Conservation (phyloP, 2,797 vertebrate genomes). For the Hypotaenidia okinawae region DNA sequence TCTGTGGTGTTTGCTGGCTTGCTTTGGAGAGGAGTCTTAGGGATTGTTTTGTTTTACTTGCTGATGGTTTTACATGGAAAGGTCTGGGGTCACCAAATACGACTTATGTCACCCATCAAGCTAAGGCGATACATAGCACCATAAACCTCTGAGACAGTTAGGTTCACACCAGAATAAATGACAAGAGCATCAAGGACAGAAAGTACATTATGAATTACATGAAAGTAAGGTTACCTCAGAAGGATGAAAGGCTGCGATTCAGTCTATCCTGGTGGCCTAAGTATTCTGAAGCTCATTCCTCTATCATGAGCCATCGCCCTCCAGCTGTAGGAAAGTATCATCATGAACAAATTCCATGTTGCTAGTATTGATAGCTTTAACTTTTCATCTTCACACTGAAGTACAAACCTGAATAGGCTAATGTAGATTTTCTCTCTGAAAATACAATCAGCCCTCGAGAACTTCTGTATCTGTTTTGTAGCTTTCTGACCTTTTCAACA, state of each 20-base stretch:
- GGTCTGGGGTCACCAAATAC: not conserved
- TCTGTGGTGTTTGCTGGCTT: accelerated
- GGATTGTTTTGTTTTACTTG: not conserved
- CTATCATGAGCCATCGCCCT: not conserved
- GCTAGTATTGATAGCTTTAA: not conserved
- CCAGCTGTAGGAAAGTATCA: not conserved
- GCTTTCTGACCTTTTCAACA: constrained; percentile 49
- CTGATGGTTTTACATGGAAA: not conserved
- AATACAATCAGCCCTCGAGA: not conserved
- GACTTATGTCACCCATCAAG: not conserved
- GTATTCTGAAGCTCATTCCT: not conserved
- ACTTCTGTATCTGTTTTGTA: not conserved
- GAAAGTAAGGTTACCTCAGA: not conserved
- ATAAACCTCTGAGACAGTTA: not conserved
- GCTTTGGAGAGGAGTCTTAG: accelerated
- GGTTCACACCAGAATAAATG: not conserved
- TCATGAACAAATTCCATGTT: not conserved
- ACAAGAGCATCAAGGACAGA: not conserved
- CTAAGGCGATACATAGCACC: not conserved
- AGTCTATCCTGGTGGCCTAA: not conserved
- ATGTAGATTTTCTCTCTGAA: not conserved
- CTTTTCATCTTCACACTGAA: not conserved
- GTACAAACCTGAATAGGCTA: not conserved
- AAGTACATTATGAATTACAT: not conserved
- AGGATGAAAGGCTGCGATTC: not conserved